Conservation (phyloP, 2,888 invertebrate species). For the Cataglyphis cursor region DNA sequence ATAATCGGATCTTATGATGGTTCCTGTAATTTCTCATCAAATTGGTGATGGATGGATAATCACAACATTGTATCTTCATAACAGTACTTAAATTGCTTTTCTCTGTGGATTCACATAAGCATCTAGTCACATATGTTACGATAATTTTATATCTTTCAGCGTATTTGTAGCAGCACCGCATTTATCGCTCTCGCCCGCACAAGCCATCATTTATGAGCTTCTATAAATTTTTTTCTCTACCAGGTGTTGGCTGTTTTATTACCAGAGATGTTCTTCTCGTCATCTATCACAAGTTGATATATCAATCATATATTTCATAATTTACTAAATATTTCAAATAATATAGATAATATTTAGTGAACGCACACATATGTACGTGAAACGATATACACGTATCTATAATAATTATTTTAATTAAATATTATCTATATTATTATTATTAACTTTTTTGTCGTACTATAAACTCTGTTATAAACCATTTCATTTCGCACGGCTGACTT, state of each 20-base stretch:
- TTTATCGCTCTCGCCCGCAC: conserved; percentile 57
- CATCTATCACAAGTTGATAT: not conserved
- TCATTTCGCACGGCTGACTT: conserved; percentile 4
- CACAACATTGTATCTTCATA: not conserved
- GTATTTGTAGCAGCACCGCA: conserved; percentile 58
- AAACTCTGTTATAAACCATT: conserved; percentile 26
- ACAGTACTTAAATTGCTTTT: conserved; percentile 36
- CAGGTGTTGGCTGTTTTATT: conserved; percentile 75
- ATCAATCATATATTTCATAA: not conserved
- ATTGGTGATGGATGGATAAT: conserved; percentile 61
- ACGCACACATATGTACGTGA: not conserved
- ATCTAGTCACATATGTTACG: conserved; percentile 40
- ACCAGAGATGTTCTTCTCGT: conserved; percentile 22
- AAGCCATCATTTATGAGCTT: conserved; percentile 63
- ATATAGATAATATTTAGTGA: not conserved
- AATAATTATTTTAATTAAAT: conserved; percentile 11
- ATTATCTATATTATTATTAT: conserved; percentile 1
- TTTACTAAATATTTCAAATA: conserved; percentile 19
- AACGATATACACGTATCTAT: not conserved
- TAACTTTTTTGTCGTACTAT: conserved; percentile 7
- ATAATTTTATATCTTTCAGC: conserved; percentile 69
- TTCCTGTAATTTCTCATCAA: conserved; percentile 29
- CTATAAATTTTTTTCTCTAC: conserved; percentile 66
- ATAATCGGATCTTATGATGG: conserved; percentile 13
- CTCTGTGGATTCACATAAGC: conserved; percentile 30